A percentile compares a stretch with the other conserved stretches of the same genome.
Evolutionary conservation across 2,797 vertebrate genomes (phyloP).

Genomic region (Eulemur mongoz): DNA sequence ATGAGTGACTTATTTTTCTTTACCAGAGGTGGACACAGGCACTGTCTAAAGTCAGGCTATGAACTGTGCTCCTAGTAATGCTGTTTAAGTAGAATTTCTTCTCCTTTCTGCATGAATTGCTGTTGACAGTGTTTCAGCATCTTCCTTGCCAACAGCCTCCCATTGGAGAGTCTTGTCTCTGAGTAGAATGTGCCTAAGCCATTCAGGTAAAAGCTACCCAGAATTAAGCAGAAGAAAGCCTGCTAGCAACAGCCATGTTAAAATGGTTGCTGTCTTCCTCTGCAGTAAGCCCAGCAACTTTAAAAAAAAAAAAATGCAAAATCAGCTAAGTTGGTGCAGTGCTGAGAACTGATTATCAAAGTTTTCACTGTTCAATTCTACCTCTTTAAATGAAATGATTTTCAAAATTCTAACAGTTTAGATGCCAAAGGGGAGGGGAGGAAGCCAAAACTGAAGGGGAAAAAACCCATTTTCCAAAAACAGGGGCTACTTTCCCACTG

Average conservation of each 20-base stretch:
- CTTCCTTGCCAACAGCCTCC: not conserved
- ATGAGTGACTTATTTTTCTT: not conserved
- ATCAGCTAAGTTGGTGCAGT: constrained; percentile 38
- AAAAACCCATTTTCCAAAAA: not conserved
- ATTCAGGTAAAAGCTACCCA: not conserved
- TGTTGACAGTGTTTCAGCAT: not conserved
- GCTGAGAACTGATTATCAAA: constrained; percentile 36
- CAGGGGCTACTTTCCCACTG: not conserved
- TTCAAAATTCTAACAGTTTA: constrained; percentile 46
- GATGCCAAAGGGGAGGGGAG: constrained; percentile 35
- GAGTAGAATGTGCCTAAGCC: not conserved
- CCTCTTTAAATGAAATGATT: constrained; percentile 41
- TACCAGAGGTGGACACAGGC: not conserved
- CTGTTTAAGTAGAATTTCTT: not conserved
- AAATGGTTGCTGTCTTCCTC: constrained; percentile 42
- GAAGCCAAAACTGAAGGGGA: not conserved
- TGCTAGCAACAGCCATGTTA: not conserved
- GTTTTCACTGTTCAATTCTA: not conserved
- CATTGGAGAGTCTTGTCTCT: not conserved
- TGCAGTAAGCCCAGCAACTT: not conserved
- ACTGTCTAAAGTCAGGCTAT: not conserved
- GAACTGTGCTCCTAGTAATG: not conserved
- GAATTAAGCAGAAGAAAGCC: not conserved
- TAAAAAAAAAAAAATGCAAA: constrained; percentile 44
- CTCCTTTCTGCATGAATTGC: not conserved